These are phyloP conservation scores for Triops longicaudatus DNA, from an alignment of 1,140 invertebrate genomes.

Conservation along the genomic window DNA sequence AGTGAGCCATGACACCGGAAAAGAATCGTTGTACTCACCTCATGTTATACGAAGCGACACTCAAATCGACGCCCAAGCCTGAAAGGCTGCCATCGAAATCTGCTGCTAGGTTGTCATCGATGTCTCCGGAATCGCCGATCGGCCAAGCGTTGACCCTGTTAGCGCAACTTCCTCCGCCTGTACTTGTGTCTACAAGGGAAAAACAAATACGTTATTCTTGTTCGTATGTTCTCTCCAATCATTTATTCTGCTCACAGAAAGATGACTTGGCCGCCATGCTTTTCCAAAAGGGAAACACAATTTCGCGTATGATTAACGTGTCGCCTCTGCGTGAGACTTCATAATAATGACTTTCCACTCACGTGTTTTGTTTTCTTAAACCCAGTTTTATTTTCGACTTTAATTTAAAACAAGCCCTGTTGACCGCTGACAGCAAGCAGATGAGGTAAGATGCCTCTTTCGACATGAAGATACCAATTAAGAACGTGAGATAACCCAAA, in stretches of 20 bases:
- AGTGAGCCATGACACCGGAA: no score
- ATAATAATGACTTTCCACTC: not conserved
- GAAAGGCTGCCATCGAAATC: conserved; percentile 71
- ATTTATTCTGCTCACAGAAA: no score
- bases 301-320: conserved; percentile 4
- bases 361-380: not conserved
- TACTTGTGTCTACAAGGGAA: not conserved
- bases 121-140: conserved; percentile 43
- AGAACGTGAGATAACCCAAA: not conserved
- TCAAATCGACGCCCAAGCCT: conserved; percentile 62
- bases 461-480: not conserved
- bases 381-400: not conserved
- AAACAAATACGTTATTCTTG: not conserved
- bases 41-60: conserved; percentile 61
- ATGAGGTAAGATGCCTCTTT: not conserved
- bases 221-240: no score
- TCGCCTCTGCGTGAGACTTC: not conserved
- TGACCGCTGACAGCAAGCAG: not conserved
- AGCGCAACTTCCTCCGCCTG: not conserved
- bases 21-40: conserved; percentile 49
- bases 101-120: conserved; percentile 60
- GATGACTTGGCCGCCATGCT: not conserved
- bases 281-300: not conserved
- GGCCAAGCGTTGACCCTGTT: conserved; percentile 35
- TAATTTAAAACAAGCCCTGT: not conserved